Evolutionary conservation across 2,113 vertebrate genomes (phyloP).

Genomic region (Pteropus alecto): DNA sequence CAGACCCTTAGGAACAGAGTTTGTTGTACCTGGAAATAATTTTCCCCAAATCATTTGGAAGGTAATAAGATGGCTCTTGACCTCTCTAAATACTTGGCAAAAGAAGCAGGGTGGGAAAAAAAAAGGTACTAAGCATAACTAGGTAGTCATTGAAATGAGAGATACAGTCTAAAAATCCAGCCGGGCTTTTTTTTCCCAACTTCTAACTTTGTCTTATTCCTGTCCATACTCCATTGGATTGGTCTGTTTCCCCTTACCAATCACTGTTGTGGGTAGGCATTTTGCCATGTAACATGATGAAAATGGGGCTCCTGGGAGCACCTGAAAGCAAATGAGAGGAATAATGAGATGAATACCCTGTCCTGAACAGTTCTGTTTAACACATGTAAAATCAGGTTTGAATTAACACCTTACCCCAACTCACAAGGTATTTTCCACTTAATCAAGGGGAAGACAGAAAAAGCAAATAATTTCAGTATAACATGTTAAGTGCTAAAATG

Average conservation of each 20-base stretch:
- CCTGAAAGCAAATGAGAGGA: background rate
- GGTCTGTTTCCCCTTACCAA: background rate
- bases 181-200: background rate
- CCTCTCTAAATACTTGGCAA: background rate
- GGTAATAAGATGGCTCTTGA: background rate
- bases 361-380: background rate
- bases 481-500: background rate
- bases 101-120: background rate
- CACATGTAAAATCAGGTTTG: background rate
- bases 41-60: conserved; percentile 25
- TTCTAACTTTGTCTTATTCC: background rate
- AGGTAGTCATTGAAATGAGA: background rate
- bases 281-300: background rate
- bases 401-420: background rate
- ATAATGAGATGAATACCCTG: background rate
- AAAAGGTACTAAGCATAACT: background rate
- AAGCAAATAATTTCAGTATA: background rate
- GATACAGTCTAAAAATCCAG: background rate
- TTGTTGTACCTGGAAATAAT: background rate
- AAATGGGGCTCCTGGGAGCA: background rate
- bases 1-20: background rate
- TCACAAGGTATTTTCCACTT: background rate
- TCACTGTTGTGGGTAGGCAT: background rate
- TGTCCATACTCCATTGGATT: background rate
- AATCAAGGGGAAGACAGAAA: background rate